phyloP scores from a whole-genome alignment of 1,140 invertebrate species.

The Apis dorsata region DNA sequence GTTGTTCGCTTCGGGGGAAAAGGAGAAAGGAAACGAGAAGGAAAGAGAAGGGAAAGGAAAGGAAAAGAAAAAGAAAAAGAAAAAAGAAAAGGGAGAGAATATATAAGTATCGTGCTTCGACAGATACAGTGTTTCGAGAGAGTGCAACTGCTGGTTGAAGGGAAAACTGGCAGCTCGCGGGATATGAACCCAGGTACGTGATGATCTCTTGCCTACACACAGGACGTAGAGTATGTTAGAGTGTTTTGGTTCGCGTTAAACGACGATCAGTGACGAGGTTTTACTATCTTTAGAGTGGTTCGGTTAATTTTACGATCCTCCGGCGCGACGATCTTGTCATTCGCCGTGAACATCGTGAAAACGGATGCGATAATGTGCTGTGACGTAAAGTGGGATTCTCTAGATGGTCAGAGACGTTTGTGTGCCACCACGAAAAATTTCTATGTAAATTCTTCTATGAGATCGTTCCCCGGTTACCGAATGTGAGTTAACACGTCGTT shows the following conservation, averaged over 20 bases:
- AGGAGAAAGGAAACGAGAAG: no score
- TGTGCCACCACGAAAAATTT: neutral
- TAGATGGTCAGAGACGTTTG: neutral
- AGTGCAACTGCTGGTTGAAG: slow-evolving; percentile 57
- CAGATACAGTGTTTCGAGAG: slow-evolving; percentile 43
- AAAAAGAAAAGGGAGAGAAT: neutral
- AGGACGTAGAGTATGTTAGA: slow-evolving; percentile 4
- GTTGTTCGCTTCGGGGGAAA: neutral
- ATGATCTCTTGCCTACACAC: slow-evolving; percentile 26
- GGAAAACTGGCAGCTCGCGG: slow-evolving; percentile 71
- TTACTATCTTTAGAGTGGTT: neutral
- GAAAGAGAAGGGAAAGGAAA: no score
- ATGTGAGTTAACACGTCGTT: neutral
- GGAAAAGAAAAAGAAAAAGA: neutral
- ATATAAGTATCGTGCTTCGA: slow-evolving; percentile 45
- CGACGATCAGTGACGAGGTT: slow-evolving; percentile 15
- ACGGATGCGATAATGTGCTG: neutral
- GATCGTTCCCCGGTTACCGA: neutral
- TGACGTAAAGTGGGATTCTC: slow-evolving; percentile 14
- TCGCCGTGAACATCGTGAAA: neutral
- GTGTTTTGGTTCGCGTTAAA: neutral
- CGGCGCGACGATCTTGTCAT: neutral
- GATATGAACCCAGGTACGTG: slow-evolving; percentile 79
- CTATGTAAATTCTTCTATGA: neutral
- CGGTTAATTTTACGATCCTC: neutral